phyloP scores from a whole-genome alignment of 2,113 vertebrate species.

The Hucho hucho region DNA sequence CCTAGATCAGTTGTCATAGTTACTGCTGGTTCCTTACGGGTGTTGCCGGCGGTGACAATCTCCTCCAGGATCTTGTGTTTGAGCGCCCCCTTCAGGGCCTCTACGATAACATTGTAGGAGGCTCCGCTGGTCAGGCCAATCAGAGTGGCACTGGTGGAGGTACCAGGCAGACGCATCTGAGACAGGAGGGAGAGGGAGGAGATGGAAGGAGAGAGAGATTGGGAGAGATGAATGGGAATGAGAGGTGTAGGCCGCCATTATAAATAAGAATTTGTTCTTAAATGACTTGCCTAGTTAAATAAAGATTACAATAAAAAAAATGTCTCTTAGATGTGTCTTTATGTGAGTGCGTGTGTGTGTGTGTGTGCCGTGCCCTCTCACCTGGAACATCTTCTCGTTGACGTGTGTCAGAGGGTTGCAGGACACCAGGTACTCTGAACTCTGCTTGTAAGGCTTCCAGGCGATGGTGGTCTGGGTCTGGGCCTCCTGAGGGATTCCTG shows the following conservation, averaged over 20 bases:
- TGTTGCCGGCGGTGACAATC: slow-evolving; percentile 83
- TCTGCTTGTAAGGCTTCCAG: slow-evolving; percentile 87
- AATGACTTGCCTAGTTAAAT: too few species aligned
- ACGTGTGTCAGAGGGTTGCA: slow-evolving; percentile 80
- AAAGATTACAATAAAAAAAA: too few species aligned
- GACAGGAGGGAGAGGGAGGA: not conserved
- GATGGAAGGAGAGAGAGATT: not conserved
- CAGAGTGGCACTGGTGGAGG: slow-evolving; percentile 86
- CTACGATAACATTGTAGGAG: slow-evolving; percentile 93
- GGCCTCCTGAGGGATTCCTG: slow-evolving; percentile 80
- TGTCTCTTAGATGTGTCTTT: not conserved
- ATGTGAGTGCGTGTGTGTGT: too few species aligned
- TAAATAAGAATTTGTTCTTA: too few species aligned
- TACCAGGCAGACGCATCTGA: slow-evolving; percentile 87
- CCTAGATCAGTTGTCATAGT: not conserved
- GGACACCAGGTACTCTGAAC: slow-evolving; percentile 87
- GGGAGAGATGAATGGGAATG: too few species aligned
- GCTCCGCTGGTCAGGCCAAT: slow-evolving; percentile 88
- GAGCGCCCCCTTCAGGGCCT: slow-evolving; percentile 84
- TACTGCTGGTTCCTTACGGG: slow-evolving; percentile 68
- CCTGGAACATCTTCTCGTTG: slow-evolving; percentile 87
- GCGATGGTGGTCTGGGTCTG: slow-evolving; percentile 90
- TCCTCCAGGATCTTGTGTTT: slow-evolving; percentile 88
- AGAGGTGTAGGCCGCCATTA: too few species aligned
- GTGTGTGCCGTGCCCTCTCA: slow-evolving; percentile 52